Percentiles rank a stretch among this genome's conserved stretches.
Evolutionary conservation across 2,888 invertebrate genomes (phyloP).

Genomic region (Tetropium fuscum): DNA sequence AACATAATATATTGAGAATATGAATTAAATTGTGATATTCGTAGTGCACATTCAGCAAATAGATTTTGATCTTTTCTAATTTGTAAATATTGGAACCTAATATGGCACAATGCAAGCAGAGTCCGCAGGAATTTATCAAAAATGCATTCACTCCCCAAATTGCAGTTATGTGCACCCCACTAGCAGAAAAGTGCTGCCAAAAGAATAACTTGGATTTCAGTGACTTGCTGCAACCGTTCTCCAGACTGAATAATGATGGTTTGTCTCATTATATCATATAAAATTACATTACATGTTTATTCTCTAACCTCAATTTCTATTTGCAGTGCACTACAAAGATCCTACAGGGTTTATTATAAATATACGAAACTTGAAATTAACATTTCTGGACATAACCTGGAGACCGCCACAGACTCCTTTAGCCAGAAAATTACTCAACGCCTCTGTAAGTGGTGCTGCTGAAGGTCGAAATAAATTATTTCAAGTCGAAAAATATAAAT

Average conservation of each 20-base stretch:
- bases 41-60: slow-evolving; percentile 25
- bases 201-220: slow-evolving; percentile 93
- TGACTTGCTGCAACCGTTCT: slow-evolving; percentile 92
- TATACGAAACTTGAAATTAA: slow-evolving; percentile 82
- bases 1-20: background rate
- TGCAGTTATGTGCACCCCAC: slow-evolving; percentile 85
- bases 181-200: slow-evolving; percentile 86
- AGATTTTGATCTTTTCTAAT: background rate
- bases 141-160: slow-evolving; percentile 91
- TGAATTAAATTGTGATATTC: slow-evolving; percentile 18
- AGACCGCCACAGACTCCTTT: slow-evolving; percentile 85
- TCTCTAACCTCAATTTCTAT: slow-evolving; percentile 22
- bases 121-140: slow-evolving; percentile 88
- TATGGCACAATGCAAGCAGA: slow-evolving; percentile 74
- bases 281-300: background rate
- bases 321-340: slow-evolving; percentile 85
- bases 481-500: slow-evolving; percentile 66
- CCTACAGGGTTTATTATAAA: slow-evolving; percentile 80
- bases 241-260: slow-evolving; percentile 81
- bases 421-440: slow-evolving; percentile 85
- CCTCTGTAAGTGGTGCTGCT: slow-evolving; percentile 60
- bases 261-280: slow-evolving; percentile 48
- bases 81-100: slow-evolving; percentile 31
- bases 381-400: slow-evolving; percentile 84
- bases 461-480: slow-evolving; percentile 54